Percentiles rank a stretch among this genome's conserved stretches.
Conservation (phyloP, 2,888 invertebrate species). For the Crepidodera aurea region DNA sequence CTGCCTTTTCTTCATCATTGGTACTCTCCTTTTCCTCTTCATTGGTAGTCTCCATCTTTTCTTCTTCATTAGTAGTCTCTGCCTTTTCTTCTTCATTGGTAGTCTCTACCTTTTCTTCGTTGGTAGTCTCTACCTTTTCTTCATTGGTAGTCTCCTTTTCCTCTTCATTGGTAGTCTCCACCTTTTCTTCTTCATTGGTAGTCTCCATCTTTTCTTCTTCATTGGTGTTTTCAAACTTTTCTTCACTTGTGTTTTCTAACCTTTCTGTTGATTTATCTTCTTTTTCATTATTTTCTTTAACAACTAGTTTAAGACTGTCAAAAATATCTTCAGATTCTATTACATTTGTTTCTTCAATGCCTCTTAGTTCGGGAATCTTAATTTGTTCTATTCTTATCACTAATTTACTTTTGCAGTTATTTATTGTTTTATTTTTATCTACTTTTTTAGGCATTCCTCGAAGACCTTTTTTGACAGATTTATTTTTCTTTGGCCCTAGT, state of each 20-base stretch:
- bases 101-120: not conserved
- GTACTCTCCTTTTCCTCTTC: not conserved
- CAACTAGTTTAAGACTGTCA: not conserved
- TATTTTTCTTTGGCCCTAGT: not conserved
- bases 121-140: too few species aligned
- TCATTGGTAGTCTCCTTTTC: too few species aligned
- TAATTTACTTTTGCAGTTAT: constrained; percentile 3
- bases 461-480: not conserved
- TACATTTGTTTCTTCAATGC: not conserved
- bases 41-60: not conserved
- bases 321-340: not conserved
- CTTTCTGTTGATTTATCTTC: not conserved
- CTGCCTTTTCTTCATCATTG: not conserved
- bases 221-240: not conserved
- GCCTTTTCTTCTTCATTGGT: not conserved
- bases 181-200: not conserved
- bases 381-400: constrained; percentile 6
- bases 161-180: too few species aligned
- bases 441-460: too few species aligned
- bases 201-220: not conserved
- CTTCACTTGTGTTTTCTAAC: not conserved
- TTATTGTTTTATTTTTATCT: too few species aligned
- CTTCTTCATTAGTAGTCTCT: not conserved
- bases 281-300: not conserved
- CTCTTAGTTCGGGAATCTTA: not conserved